A percentile compares a stretch with the other conserved stretches of the same genome.
Evolutionary conservation across 2,888 invertebrate species (phyloP).

Genomic region (Chromoteleia sp.): DNA sequence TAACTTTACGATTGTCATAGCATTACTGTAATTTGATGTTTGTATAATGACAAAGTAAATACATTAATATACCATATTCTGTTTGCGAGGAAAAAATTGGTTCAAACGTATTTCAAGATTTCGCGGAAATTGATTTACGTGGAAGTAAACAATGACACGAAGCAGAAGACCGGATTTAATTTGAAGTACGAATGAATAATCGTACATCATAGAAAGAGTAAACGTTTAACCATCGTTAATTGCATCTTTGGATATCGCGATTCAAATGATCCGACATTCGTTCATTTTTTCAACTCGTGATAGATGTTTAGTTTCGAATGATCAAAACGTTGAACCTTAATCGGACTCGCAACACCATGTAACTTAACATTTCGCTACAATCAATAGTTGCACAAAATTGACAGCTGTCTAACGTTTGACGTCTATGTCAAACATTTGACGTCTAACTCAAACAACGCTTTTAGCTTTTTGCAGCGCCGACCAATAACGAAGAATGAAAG

Average conservation of each 20-base stretch:
- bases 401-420: conserved; percentile 63
- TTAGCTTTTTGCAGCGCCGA: conserved; percentile 30
- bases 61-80: conserved; percentile 3
- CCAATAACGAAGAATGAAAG: conserved; percentile 59
- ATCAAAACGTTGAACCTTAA: conserved; percentile 38
- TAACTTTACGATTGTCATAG: conserved; percentile 32
- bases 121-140: not conserved
- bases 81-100: conserved; percentile 9
- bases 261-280: not conserved
- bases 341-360: conserved; percentile 41
- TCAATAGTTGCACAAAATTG: conserved; percentile 59
- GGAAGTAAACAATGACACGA: not conserved
- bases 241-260: not conserved
- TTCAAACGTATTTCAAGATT: conserved; percentile 5
- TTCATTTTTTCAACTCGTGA: not conserved
- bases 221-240: not conserved
- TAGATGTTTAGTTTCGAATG: conserved; percentile 14
- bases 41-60: conserved; percentile 27
- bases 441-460: conserved; percentile 47
- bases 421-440: conserved; percentile 60
- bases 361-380: conserved; percentile 54
- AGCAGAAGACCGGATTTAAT: conserved; percentile 1
- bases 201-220: not conserved
- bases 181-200: not conserved
- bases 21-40: conserved; percentile 8